Conservation (phyloP, 2,797 vertebrate genomes). For the Sebastes diaconus region DNA sequence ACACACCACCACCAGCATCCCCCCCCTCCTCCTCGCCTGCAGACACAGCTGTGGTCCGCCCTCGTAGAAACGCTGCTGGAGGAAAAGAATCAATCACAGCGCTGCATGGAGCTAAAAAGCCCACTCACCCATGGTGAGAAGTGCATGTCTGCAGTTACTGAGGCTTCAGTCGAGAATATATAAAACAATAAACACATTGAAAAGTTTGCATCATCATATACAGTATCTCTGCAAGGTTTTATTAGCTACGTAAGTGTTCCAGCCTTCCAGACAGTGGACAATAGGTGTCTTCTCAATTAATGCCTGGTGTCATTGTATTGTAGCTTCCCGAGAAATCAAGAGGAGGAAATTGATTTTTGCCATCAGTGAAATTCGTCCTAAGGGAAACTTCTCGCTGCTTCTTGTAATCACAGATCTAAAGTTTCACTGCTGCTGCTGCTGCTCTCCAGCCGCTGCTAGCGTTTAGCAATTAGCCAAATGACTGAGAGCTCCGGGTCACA, state of each 20-base stretch:
- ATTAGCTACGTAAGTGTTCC: not conserved
- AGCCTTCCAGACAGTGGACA: not conserved
- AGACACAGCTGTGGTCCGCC: slow-evolving; percentile 70
- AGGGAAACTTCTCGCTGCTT: slow-evolving; percentile 45
- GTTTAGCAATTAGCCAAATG: slow-evolving; percentile 68
- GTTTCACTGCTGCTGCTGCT: slow-evolving; percentile 45
- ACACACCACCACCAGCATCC: not conserved
- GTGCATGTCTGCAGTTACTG: slow-evolving; percentile 65
- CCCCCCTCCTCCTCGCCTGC: not conserved
- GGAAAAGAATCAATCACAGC: slow-evolving; percentile 55
- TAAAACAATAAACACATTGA: slow-evolving; percentile 21
- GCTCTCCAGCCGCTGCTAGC: slow-evolving; percentile 35
- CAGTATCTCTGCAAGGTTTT: not conserved
- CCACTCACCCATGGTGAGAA: slow-evolving; percentile 60
- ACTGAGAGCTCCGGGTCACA: slow-evolving; percentile 30
- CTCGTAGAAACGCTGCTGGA: slow-evolving; percentile 59
- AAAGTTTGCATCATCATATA: not conserved
- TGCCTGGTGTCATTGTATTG: slow-evolving; percentile 32
- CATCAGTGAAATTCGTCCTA: slow-evolving; percentile 61
- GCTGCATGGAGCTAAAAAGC: slow-evolving; percentile 31
- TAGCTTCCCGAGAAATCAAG: slow-evolving; percentile 20
- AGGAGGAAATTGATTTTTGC: slow-evolving; percentile 68
- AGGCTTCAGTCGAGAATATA: slow-evolving; percentile 27
- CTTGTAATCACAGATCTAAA: slow-evolving; percentile 75
- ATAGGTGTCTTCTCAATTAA: slow-evolving; percentile 20